Evolutionary conservation across 2,113 vertebrate species (phyloP).

Genomic region (Suncus etruscus): DNA sequence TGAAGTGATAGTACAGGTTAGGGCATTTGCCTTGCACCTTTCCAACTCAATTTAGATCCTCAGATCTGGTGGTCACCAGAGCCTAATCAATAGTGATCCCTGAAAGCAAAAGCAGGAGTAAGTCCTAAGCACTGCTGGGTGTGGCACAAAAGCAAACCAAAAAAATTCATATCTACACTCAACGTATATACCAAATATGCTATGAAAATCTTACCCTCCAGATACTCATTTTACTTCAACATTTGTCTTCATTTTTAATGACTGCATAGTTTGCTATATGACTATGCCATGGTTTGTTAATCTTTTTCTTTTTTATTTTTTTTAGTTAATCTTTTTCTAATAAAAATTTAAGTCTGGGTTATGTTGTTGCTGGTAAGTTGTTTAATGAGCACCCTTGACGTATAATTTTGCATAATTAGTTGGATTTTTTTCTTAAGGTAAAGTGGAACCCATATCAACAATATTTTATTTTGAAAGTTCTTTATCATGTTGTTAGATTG

Average conservation of each 20-base stretch:
- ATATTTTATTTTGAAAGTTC: constrained; percentile 6
- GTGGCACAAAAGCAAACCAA: too few relatives aligned
- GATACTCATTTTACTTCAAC: neutral
- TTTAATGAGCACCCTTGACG: neutral
- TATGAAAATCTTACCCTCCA: neutral
- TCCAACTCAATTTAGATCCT: too few relatives aligned
- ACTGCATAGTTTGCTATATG: neutral
- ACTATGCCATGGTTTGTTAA: constrained; percentile 2
- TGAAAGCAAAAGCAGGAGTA: too few relatives aligned
- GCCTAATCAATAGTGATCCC: too few relatives aligned
- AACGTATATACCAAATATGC: neutral
- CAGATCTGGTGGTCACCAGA: too few relatives aligned
- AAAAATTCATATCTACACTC: neutral
- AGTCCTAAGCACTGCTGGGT: too few relatives aligned
- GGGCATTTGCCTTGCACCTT: too few relatives aligned
- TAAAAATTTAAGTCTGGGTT: constrained; percentile 36
- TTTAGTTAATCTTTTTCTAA: constrained; percentile 14
- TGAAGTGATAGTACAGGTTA: too few relatives aligned
- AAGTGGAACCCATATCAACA: constrained; percentile 5
- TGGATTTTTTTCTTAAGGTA: constrained; percentile 14
- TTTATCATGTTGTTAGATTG: neutral
- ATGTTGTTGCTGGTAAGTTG: constrained; percentile 17
- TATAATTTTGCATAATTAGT: neutral
- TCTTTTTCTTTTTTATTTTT: neutral
- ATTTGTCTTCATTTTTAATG: constrained; percentile 40